Conservation (phyloP, 2,113 vertebrate genomes). For the Calonectris borealis region DNA sequence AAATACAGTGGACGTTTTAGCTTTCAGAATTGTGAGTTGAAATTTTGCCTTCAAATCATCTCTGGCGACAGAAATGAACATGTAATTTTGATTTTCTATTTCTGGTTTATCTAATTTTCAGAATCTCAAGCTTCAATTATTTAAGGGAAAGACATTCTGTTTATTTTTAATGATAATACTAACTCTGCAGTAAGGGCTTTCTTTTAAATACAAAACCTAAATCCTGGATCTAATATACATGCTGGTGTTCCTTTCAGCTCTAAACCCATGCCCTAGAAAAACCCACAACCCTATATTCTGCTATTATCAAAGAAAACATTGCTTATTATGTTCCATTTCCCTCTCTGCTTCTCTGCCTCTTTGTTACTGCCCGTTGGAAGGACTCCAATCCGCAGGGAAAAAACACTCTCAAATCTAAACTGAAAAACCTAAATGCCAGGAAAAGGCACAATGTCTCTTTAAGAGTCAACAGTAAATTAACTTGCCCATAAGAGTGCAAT, state of each 20-base stretch:
- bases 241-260: background rate
- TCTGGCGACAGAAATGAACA: background rate
- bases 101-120: background rate
- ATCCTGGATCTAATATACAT: background rate
- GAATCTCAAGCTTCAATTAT: background rate
- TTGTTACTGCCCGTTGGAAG: conserved; percentile 39
- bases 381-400: conserved; percentile 25
- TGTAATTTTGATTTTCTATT: background rate
- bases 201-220: background rate
- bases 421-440: conserved; percentile 35
- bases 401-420: conserved; percentile 28
- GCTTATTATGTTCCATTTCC: conserved; percentile 39
- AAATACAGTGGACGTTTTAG: background rate
- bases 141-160: background rate
- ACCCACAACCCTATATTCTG: background rate
- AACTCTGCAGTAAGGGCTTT: background rate
- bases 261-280: background rate
- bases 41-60: background rate
- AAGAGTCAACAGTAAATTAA: conserved; percentile 87
- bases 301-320: background rate
- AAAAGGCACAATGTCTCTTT: conserved; percentile 76
- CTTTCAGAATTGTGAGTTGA: background rate
- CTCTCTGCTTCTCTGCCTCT: conserved; percentile 11
- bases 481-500: conserved; percentile 82
- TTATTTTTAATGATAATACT: background rate